Percentiles rank a stretch among this genome's conserved stretches.
phyloP scores from a whole-genome alignment of 2,888 invertebrate species.

The Bimastos eiseni region DNA sequence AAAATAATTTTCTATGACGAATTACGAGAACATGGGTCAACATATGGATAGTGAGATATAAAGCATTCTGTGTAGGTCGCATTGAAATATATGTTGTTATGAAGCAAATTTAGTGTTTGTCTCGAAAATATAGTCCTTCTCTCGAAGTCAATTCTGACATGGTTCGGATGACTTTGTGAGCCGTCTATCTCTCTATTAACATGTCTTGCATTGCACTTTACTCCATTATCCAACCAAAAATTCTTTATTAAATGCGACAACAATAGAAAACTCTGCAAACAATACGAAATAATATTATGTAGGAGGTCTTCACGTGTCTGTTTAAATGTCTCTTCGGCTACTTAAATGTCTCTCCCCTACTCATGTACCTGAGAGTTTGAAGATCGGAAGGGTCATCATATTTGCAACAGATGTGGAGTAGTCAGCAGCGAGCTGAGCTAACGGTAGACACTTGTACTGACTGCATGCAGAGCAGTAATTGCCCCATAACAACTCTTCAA shows the following conservation, averaged over 20 bases:
- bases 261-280: background rate
- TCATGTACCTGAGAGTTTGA: background rate
- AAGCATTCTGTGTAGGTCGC: background rate
- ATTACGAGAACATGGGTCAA: background rate
- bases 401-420: background rate
- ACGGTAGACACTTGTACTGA: background rate
- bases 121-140: background rate
- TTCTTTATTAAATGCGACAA: background rate
- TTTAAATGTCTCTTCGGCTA: background rate
- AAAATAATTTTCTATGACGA: background rate
- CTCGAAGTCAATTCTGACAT: background rate
- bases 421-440: background rate
- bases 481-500: background rate
- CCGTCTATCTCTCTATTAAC: background rate
- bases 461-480: conserved; percentile 13
- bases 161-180: background rate
- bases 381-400: background rate
- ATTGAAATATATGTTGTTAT: too few relatives aligned
- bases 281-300: background rate
- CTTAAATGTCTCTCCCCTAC: background rate
- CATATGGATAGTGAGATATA: background rate
- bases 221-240: background rate
- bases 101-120: too few relatives aligned
- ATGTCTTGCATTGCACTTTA: background rate
- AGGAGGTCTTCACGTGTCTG: background rate